Base-by-base conservation (phyloP, 1,140 invertebrate species). In the Zeugodacus cucurbitae region DNA sequence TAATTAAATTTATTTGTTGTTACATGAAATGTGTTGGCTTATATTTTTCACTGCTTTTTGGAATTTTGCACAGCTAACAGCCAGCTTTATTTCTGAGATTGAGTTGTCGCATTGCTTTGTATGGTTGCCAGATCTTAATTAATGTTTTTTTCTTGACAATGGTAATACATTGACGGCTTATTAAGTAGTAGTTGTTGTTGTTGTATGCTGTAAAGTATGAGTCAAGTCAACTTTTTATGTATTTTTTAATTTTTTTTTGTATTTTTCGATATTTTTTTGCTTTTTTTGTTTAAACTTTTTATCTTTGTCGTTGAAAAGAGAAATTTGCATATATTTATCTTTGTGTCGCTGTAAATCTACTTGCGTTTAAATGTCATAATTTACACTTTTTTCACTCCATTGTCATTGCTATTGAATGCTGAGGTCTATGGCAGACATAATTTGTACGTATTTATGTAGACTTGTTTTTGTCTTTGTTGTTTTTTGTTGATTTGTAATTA, bases 351-450 rank as follows among this genome's bases (percentile, higher is more conserved):
- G 17, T n/a, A 74, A 41, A 17, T 37, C 67, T 20, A 6, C 34
- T 41, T 3, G 34, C 67, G 34, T 74, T 74, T 74, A 74, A 37
- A 74, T 67, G 67, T 74, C 67, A 74, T 74, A 74, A 74, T 74
- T 74, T 74, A 74, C 20, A 74, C 67, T 74, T 74, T 74, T 62
- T 74, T n/a, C 34, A 22, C 17, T 17, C 3, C 20, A 6, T 62
- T 62, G 22, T n/a, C 26, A 17, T 67, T 67, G 64, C 67, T 74
- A n/a, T 41, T 37, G 29, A 67, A n/a, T 62, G n/a, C 10, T 26
- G 59, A 0, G 22, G 59, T 54, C n/a, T 62, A 26, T n/a, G 22
- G 10, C 1, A 62, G 59, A 10, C 2, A 62, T 62, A 62, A 17
- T 67, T 67, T 67, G 11, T 0, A 67, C 26, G 2, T n/a, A 26